Evolutionary conservation across 2,797 vertebrate species (phyloP).

Genomic region (Hipposideros larvatus): DNA sequence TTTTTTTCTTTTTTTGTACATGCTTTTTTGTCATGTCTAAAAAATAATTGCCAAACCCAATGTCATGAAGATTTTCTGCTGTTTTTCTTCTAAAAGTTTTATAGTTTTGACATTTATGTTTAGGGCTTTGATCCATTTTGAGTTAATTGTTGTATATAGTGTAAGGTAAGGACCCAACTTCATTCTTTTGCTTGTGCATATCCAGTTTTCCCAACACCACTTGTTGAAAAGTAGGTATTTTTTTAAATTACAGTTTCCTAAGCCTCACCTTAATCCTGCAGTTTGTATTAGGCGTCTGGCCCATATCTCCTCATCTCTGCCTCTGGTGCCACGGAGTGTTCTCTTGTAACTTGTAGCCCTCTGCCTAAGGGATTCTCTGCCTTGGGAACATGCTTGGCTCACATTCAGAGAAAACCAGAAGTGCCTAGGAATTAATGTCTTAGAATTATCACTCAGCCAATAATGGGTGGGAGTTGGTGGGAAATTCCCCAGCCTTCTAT

Average conservation of each 20-base stretch:
- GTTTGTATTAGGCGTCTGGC: no score
- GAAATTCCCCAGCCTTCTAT: not conserved
- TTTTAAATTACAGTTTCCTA: not conserved
- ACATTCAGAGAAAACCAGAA: not conserved
- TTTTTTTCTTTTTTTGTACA: not conserved
- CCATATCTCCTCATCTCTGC: not conserved
- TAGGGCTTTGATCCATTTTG: not conserved
- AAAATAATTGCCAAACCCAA: not conserved
- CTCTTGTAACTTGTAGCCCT: not conserved
- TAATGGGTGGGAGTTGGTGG: not conserved
- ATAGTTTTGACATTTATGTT: not conserved
- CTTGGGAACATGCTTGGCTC: not conserved
- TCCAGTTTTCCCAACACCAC: not conserved
- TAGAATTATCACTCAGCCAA: not conserved
- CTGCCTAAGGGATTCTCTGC: not conserved
- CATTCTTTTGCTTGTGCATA: not conserved
- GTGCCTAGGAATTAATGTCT: not conserved
- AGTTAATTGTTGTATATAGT: not conserved
- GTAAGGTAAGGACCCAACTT: not conserved
- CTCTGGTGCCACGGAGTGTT: not conserved
- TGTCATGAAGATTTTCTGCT: not conserved
- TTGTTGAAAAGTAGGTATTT: not conserved
- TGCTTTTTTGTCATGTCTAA: not conserved
- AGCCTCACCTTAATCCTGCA: not conserved
- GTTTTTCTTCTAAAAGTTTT: not conserved